Evolutionary conservation across 1,140 invertebrate species (phyloP).

Genomic region (Dinoponera quadriceps): DNA sequence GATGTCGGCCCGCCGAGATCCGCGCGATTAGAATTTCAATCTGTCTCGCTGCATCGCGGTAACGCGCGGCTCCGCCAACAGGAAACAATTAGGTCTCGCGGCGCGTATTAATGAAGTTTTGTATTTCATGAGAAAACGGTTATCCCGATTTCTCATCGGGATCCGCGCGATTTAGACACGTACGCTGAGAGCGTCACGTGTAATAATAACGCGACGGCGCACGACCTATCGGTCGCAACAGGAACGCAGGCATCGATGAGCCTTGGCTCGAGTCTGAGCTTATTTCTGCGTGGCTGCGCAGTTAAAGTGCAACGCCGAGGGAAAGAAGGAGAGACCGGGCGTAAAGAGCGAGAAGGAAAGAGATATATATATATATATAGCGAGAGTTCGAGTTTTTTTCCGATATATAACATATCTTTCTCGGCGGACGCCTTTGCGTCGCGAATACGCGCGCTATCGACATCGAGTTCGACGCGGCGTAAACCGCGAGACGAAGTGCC

Average conservation of each 20-base stretch:
- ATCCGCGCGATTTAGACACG: slow-evolving; percentile 21
- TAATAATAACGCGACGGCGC: slow-evolving; percentile 25
- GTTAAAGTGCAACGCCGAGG: slow-evolving; percentile 43
- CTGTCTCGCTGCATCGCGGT: not conserved
- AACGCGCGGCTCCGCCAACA: not conserved
- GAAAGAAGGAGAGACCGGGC: slow-evolving; percentile 35
- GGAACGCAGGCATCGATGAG: slow-evolving; percentile 47
- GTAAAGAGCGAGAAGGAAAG: not conserved
- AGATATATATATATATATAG: too few species aligned
- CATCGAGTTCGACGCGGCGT: slow-evolving; percentile 38
- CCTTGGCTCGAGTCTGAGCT: slow-evolving; percentile 45
- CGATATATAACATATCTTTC: slow-evolving; percentile 14
- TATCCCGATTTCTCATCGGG: slow-evolving; percentile 33
- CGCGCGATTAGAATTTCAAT: slow-evolving; percentile 16
- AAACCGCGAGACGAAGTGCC: slow-evolving; percentile 37
- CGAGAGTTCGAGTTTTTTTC: slow-evolving; percentile 16
- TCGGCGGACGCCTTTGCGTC: not conserved
- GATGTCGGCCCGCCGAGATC: not conserved
- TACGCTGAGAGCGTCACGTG: not conserved
- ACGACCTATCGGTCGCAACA: slow-evolving; percentile 33
- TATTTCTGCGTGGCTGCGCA: slow-evolving; percentile 50
- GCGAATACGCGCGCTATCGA: not conserved
- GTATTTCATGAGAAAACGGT: slow-evolving; percentile 15
- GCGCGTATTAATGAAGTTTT: too few species aligned
- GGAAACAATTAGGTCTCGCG: slow-evolving; percentile 14